Evolutionary conservation across 2,888 invertebrate genomes (phyloP).

Genomic region (Escarpia spicata): DNA sequence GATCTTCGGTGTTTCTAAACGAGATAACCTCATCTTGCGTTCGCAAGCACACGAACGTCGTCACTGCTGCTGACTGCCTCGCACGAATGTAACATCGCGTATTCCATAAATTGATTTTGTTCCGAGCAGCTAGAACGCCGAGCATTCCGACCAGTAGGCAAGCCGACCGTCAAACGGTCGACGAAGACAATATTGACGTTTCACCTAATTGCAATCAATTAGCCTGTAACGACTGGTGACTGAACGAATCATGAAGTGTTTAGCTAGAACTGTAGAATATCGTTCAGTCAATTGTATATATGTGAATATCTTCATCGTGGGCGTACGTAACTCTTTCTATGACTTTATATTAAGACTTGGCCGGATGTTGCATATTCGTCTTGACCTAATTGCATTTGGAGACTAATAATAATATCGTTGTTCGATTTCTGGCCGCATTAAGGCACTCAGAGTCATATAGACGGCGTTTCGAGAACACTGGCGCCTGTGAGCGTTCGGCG

Average conservation of each 20-base stretch:
- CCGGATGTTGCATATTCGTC: neutral
- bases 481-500: neutral
- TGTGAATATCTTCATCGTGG: neutral
- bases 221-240: neutral
- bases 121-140: neutral
- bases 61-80: too few species aligned
- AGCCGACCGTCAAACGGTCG: neutral
- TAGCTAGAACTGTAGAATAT: neutral
- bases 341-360: neutral
- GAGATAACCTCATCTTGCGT: neutral
- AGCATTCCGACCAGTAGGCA: neutral
- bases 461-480: neutral
- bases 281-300: neutral
- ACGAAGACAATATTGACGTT: constrained; percentile 5
- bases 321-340: neutral
- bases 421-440: neutral
- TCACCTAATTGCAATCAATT: neutral
- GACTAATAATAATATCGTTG: neutral
- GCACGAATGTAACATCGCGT: neutral
- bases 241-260: neutral
- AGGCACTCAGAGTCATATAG: neutral
- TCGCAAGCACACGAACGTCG: neutral
- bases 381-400: neutral
- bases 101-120: neutral
- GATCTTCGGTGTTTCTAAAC: neutral